Evolutionary conservation across 1,140 invertebrate species (phyloP), one percentile per base, ranked within the genome.

Genomic region (Plutomurus gul): DNA sequence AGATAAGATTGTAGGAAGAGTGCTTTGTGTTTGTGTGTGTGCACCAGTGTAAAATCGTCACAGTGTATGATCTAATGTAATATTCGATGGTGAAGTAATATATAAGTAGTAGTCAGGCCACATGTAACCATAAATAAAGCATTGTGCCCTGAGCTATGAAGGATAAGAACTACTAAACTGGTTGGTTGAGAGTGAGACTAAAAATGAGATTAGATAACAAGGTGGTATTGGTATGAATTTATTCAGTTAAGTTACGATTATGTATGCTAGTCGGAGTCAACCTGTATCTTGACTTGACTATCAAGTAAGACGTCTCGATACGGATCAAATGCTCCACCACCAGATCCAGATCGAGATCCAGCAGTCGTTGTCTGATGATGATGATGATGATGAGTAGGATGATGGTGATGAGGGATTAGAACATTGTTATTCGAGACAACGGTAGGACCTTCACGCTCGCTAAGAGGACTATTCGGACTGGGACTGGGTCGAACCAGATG

Each of bases 221-320:
- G 8, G 51, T 30, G 51, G 22, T 56, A 30, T 27, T 30, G 51
- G 22, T 56, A 30, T 27, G 51, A 27, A 51, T 51, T 51, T 56
- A 56, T 56, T 27, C 22, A 30, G 18, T 25, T 25, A 56, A 56
- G 10, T 27, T 22, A 30, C 10, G 8, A 13, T 22, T 51, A 33
- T 51, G 49, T 74, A 65, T 43, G 36, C 56, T 79, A 79, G 74
- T 79, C 78, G 10, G 78, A 79, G 36, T 79, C 78, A 22, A 76
- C 56, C 25, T 79, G 78, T 37, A 76, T 71, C 74, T 79, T 79
- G 74, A 76, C 78, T 79, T 80, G 75, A 77, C 25, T 80, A 11
- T 80, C 75, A 74, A 72, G 70, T 43, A 80, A 70, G 39, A 72
- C 30, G 20, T 73, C 75, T 20, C 79, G 60, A 74, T 80, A 80